Evolutionary conservation across 2,113 vertebrate species (phyloP).

Genomic region (Oncorhynchus masou): DNA sequence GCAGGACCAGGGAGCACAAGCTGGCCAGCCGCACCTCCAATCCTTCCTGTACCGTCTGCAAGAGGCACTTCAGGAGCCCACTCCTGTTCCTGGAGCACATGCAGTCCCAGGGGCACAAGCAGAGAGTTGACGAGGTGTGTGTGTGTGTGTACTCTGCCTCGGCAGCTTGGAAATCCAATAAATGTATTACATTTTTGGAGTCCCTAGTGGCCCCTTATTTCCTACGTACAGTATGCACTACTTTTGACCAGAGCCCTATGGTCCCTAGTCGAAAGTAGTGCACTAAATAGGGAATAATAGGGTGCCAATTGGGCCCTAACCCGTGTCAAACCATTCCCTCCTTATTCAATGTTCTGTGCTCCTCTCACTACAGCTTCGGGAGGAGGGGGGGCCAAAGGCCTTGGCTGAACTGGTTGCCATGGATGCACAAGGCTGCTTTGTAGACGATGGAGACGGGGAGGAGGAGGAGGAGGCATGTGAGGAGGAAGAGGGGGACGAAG

Average conservation of each 20-base stretch:
- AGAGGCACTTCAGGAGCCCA: conserved; percentile 87
- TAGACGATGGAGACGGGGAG: conserved; percentile 77
- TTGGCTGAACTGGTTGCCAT: conserved; percentile 82
- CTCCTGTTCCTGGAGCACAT: conserved; percentile 93
- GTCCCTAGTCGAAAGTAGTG: no score
- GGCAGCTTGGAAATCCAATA: no score
- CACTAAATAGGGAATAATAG: no score
- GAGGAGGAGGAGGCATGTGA: conserved; percentile 45
- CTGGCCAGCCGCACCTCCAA: conserved; percentile 60
- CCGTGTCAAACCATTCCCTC: no score
- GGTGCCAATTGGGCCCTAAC: no score
- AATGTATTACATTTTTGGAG: no score
- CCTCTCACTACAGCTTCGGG: conserved; percentile 51
- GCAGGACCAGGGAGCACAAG: conserved; percentile 89
- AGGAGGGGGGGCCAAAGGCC: conserved; percentile 70
- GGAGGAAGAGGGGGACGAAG: conserved; percentile 13
- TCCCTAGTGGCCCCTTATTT: conserved; percentile 77
- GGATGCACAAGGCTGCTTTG: conserved; percentile 81
- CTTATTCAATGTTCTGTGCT: neutral
- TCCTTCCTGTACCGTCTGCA: conserved; percentile 85
- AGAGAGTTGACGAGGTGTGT: conserved; percentile 82
- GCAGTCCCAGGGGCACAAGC: conserved; percentile 88
- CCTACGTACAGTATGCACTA: conserved; percentile 78
- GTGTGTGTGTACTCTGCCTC: conserved; percentile 73
- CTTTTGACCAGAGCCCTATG: no score